These are phyloP conservation scores for Meteorus cinctellus DNA, from an alignment of 2,888 invertebrate species.

Conservation along the genomic window DNA sequence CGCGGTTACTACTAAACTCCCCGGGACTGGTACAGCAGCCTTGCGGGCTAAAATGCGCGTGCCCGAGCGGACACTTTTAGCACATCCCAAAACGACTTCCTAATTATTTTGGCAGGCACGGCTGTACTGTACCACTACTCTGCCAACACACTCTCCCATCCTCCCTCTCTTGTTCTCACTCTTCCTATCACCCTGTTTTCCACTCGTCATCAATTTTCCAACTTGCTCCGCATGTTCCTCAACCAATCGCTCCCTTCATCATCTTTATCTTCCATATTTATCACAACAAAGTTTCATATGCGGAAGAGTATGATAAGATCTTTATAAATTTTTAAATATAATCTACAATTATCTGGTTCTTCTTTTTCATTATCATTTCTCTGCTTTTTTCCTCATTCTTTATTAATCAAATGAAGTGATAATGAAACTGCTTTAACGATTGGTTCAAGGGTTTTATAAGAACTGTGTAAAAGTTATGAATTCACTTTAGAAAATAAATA, in stretches of 20 bases:
- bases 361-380: neutral
- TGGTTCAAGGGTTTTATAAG: too few species aligned
- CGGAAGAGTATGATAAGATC: neutral
- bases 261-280: neutral
- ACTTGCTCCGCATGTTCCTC: neutral
- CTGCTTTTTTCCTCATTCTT: too few species aligned
- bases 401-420: neutral
- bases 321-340: neutral
- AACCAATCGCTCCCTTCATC: neutral
- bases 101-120: constrained; percentile 85
- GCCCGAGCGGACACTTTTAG: constrained; percentile 79
- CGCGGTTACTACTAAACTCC: constrained; percentile 69
- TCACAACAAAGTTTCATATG: neutral
- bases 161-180: constrained; percentile 11
- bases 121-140: constrained; percentile 32
- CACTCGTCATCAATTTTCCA: neutral
- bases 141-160: constrained; percentile 33
- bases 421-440: neutral
- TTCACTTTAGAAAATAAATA: too few species aligned
- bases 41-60: constrained; percentile 70
- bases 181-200: constrained; percentile 15
- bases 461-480: too few species aligned
- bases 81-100: constrained; percentile 80
- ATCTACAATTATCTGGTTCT: neutral
- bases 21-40: constrained; percentile 71